Conservation (phyloP, 1,140 invertebrate species). For the Drosophila asahinai region DNA sequence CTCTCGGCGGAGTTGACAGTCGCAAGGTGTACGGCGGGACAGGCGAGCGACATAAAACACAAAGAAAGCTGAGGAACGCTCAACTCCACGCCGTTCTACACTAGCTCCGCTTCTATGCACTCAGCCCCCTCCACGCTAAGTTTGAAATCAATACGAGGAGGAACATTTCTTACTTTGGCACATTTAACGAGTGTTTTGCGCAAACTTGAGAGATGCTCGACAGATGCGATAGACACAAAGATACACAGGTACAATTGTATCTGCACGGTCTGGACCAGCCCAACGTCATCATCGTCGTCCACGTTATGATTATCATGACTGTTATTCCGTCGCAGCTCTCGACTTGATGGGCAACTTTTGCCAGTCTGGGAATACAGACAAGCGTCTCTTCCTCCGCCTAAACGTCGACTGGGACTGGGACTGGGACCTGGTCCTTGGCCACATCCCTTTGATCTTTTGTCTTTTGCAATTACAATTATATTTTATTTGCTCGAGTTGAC, state of each 20-base stretch:
- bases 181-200: conserved; percentile 81
- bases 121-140: conserved; percentile 2
- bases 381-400: conserved; percentile 21
- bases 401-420: neutral
- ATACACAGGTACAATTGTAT: conserved; percentile 64
- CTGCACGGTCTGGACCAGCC: conserved; percentile 23
- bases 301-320: conserved; percentile 62
- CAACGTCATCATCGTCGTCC: conserved; percentile 36
- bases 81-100: conserved; percentile 1
- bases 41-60: conserved; percentile 71
- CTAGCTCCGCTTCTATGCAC: neutral
- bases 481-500: conserved; percentile 80
- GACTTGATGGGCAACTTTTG: conserved; percentile 61
- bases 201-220: conserved; percentile 58
- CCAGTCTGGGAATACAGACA: conserved; percentile 45
- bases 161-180: conserved; percentile 79
- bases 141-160: conserved; percentile 72
- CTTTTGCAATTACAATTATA: conserved; percentile 80
- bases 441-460: conserved; percentile 78
- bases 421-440: conserved; percentile 18
- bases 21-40: conserved; percentile 65
- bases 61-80: conserved; percentile 38
- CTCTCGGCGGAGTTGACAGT: conserved; percentile 51
- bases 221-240: conserved; percentile 34
- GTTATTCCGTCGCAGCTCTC: conserved; percentile 54